Evolutionary conservation across 35 echinoderm and acorn worm genomes (phyloP), one percentile per base, ranked within the genome.

Genomic region (Lytechinus variegatus): DNA sequence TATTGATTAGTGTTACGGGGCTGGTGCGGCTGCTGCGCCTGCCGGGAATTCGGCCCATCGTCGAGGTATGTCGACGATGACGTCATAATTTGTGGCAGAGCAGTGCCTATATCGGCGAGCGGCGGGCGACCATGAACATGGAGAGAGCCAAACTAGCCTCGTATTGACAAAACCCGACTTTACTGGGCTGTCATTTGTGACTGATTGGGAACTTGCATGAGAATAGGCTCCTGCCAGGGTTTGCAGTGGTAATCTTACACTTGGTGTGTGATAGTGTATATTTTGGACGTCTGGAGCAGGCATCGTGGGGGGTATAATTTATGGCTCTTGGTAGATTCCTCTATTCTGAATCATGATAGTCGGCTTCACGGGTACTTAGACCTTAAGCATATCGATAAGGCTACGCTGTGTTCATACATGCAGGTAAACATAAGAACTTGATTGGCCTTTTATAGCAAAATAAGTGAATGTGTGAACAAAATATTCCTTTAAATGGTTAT

Each of bases 1-100:
- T 79, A 79, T 79, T 79, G 66, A 79, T 79, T 79, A 79, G 66
- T 79, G 66, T 79, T 79, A 79, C 66, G 66, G 66, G 66, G 66
- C 66, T 79, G 66, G 19, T 24, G 66, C 21, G 66, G 66, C 66
- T 79, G 66, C 66, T 79, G 16, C 66, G 66, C 66, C 66, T 79
- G 21, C 16, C 66, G 66, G 66, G 66, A 79, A 79, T 79, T 79
- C 66, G 66, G 66, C 19, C 66, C 66, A 79, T 79, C 66, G 66
- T 24, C 66, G 66, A 79, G 66, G 66, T 79, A 79, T 79, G 66
- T 24, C 66, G 66, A 79, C 66, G 3, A 79, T 79, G 66, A 79
- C 66, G 66, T 79, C 66, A 79, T 79, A 79, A 24, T 79, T 16
- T 79, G 66, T 79, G 66, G 66, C 66, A n/a, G 57, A 60, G 14